These are phyloP conservation scores for Helostoma temminkii DNA, from an alignment of 2,797 vertebrate species.

Conservation along the genomic window DNA sequence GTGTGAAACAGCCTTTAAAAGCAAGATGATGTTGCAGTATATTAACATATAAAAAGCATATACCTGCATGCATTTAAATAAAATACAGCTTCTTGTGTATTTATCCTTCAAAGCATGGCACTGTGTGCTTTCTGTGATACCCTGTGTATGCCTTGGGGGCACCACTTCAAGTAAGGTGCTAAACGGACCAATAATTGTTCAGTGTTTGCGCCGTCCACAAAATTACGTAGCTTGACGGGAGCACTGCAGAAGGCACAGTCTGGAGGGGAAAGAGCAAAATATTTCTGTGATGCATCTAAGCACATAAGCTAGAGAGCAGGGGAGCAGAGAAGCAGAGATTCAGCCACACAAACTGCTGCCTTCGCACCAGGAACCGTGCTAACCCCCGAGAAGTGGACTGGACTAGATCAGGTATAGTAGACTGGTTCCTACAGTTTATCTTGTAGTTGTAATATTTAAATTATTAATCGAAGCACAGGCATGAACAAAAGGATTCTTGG, in stretches of 20 bases:
- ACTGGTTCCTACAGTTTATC: constrained; percentile 4
- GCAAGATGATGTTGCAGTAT: neutral
- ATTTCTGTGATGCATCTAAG: constrained; percentile 35
- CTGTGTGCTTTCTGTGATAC: neutral
- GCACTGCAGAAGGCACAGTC: constrained; percentile 29
- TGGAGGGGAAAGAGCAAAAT: constrained; percentile 52
- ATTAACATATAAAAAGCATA: constrained; percentile 1
- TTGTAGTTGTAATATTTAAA: constrained; percentile 24
- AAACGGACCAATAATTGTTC: constrained; percentile 43
- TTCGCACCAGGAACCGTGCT: constrained; percentile 1
- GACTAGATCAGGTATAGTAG: constrained; percentile 43
- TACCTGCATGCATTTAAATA: constrained; percentile 2
- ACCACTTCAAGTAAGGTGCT: constrained; percentile 23
- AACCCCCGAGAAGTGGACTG: constrained; percentile 10
- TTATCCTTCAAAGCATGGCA: neutral
- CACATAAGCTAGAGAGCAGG: constrained; percentile 17
- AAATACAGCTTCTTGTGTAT: neutral
- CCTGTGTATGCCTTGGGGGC: constrained; percentile 2
- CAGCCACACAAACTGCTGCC: neutral
- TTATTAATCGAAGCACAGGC: neutral
- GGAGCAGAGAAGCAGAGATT: neutral
- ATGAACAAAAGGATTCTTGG: neutral
- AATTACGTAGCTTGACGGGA: constrained; percentile 39
- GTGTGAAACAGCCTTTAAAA: neutral
- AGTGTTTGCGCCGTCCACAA: constrained; percentile 31